A percentile compares a stretch with the other conserved stretches of the same genome.
Conservation (phyloP, 2,888 invertebrate genomes). For the Meandrusa payeni region DNA sequence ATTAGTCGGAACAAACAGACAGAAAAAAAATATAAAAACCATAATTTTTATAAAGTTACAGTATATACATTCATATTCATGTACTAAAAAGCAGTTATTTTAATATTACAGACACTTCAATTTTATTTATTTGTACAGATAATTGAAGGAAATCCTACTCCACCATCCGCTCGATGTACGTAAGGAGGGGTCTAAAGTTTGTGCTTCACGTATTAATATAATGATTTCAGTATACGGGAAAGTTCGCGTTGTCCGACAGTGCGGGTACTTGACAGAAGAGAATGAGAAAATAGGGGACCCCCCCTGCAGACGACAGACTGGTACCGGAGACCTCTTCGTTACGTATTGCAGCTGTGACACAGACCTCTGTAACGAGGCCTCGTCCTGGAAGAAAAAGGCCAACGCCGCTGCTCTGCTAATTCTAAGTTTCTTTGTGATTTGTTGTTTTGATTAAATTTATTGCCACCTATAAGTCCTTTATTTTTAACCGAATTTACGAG, state of each 20-base stretch:
- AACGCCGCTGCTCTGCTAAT: conserved; percentile 9
- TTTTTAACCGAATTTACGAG: conserved; percentile 2
- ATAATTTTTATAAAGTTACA: no score
- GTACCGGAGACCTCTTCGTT: conserved; percentile 86
- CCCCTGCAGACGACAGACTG: conserved; percentile 84
- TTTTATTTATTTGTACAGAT: no score
- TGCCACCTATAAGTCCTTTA: conserved; percentile 11
- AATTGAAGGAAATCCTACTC: no score
- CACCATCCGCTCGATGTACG: no score
- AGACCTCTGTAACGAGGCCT: conserved; percentile 86
- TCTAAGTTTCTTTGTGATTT: neutral
- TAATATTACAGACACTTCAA: no score
- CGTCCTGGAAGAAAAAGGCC: conserved; percentile 16
- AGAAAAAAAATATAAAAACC: no score
- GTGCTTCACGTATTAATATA: no score
- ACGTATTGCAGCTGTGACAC: conserved; percentile 89
- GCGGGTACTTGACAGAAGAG: conserved; percentile 87
- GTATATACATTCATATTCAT: no score
- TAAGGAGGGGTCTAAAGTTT: no score
- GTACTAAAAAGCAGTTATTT: no score
- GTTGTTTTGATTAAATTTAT: conserved; percentile 8
- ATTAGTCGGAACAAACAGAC: no score
- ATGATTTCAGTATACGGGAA: conserved; percentile 92
- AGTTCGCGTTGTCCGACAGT: conserved; percentile 88
- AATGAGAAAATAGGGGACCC: conserved; percentile 73